Conservation (phyloP, 1,140 invertebrate species). For the Pogonognathellus flavescens region DNA sequence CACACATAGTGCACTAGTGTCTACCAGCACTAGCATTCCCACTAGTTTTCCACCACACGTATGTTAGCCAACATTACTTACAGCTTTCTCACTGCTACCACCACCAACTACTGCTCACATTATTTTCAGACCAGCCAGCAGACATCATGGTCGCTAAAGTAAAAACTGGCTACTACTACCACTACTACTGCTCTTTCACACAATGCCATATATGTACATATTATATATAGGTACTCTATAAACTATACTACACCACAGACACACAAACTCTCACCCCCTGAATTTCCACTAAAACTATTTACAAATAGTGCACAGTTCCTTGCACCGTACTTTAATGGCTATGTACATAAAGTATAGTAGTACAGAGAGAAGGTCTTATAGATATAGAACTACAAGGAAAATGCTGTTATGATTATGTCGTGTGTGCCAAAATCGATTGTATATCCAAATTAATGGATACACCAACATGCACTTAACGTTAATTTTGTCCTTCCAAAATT, state of each 20-base stretch:
- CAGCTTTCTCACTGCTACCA: too few species aligned
- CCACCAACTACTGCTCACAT: neutral
- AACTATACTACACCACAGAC: too few species aligned
- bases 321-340: too few species aligned
- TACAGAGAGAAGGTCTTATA: too few species aligned
- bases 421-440: conserved; percentile 50
- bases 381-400: neutral
- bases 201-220: neutral
- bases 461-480: conserved; percentile 54
- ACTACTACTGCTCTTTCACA: too few species aligned
- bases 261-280: neutral
- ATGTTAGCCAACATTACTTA: too few species aligned
- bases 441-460: conserved; percentile 55
- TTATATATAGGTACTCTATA: neutral
- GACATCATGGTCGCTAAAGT: neutral
- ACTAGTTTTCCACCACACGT: neutral
- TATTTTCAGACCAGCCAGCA: neutral
- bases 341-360: too few species aligned
- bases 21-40: neutral
- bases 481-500: conserved; percentile 50
- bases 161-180: neutral
- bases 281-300: neutral
- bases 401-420: conserved; percentile 51
- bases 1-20: neutral
- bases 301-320: neutral